Base-by-base conservation (phyloP, 2,113 vertebrate genomes). In the Rallus limicola region DNA sequence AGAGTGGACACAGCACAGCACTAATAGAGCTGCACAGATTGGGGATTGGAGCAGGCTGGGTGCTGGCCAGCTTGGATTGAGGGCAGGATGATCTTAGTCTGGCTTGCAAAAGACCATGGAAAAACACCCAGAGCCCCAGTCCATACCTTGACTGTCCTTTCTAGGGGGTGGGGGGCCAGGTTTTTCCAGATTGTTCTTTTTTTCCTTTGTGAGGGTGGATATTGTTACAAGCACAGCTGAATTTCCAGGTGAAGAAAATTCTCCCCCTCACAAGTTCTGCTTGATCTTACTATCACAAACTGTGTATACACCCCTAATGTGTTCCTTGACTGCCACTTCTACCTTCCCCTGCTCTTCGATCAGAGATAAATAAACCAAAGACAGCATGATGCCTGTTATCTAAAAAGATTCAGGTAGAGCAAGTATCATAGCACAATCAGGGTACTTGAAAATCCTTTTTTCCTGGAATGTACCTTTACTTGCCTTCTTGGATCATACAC, bases 351-450 rank as follows among this genome's bases (percentile, higher is more conserved):
- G 84, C 82, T 96, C 95, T 94, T 94, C 95, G 28, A 96, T 97
- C 94, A 88, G 72, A 93, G 94, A 96, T 96, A 93, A 96, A 97
- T 95, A 91, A 92, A 97, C 5, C 29, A 96, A 94, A 96, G 88
- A 72, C 91, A 96, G 94, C 96, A 93, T 94, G 92, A 93, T 78
- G 86, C 93, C 83, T 93, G 90, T 97, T 97, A 97, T 97, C 97
- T 97, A 78, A 97, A 97, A 97, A 86, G 95, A 95, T 97, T 97
- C 96, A 97, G 97, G 97, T 97, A 96, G 76, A 94, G 68, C 55
- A 87, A 80, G 87, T 97, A 97, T 96, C 89, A 92, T 96, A 96
- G 67, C 87, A 97, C 95, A 96, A 87, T 96, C 95, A 95, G 62
- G 8, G 59, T 15, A 44, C 94, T 96, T 97, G 90, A 96, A 97